phyloP scores from a whole-genome alignment of 2,888 invertebrate species.

The Megastigmus dorsalis region DNA sequence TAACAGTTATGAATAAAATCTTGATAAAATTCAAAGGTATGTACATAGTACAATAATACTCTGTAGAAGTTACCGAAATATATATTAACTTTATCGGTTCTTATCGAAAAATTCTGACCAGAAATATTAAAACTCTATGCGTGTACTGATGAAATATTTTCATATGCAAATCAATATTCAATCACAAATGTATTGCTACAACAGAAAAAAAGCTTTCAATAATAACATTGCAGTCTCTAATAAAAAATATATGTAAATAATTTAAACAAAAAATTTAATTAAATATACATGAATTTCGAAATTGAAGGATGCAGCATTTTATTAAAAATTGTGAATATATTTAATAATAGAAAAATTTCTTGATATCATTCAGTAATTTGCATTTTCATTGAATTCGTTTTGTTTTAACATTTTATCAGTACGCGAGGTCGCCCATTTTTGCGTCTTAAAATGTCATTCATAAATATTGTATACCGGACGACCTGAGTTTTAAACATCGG shows the following conservation, averaged over 20 bases:
- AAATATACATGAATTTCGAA: too few relatives aligned
- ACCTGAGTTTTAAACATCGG: constrained; percentile 5
- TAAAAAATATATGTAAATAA: not conserved
- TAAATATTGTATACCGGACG: not conserved
- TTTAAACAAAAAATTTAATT: not conserved
- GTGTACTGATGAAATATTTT: constrained; percentile 27
- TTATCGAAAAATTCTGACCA: not conserved
- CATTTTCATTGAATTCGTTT: not conserved
- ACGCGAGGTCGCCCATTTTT: not conserved
- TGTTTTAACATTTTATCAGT: constrained; percentile 21
- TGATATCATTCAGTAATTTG: not conserved
- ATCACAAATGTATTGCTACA: too few relatives aligned
- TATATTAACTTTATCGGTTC: not conserved
- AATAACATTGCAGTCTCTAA: not conserved
- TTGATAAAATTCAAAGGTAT: too few relatives aligned
- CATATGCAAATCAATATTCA: not conserved
- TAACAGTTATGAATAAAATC: too few relatives aligned
- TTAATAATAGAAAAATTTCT: constrained; percentile 2
- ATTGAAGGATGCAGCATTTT: too few relatives aligned
- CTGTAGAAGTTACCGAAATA: not conserved
- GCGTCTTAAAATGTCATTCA: too few relatives aligned
- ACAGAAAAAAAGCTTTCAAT: not conserved
- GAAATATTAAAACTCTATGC: not conserved
- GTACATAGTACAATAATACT: too few relatives aligned
- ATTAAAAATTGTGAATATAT: not conserved